Evolutionary conservation across 2,888 invertebrate genomes (phyloP), one percentile per base, ranked within the genome.

Genomic region (Neria commutata): DNA sequence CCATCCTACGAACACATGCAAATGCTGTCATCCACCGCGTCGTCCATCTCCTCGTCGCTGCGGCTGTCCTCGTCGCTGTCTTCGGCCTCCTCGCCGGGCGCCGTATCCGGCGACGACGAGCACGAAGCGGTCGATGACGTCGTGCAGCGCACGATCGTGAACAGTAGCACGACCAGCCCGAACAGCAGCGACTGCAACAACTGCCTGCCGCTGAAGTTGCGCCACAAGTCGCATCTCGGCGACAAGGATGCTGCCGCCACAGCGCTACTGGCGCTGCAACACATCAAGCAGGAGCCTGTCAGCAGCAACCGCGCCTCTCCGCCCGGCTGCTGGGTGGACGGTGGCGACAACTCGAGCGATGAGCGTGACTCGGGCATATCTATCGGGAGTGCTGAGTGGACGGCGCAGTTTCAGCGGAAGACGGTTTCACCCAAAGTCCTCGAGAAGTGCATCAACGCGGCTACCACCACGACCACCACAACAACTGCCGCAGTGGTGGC

Each of bases 321-420:
- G 11, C 90, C 92, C 0, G 90, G 92, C 0, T n/a, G n/a, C n/a
- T 92, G 92, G 90, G 93, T 93, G 79, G 77, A 78, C 54, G 63
- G 60, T 5, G 92, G 90, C 26, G 94, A 94, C 74, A 94, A 94
- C 26, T 94, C 93, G 56, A 92, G 93, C 72, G 94, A 94, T 78
- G 94, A 94, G 79, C 84, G 94, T 6, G 94, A 95, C 76, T 94
- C 94, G 0, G 94, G 94, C 5, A 94, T 94, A 68, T 94, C 94
- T 0, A 83, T 93, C 56, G 93, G 74, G 57, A 78, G 80, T 26
- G 70, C 77, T 23, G 82, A 82, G 63, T 82, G 74, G 83, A 81
- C 76, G 61, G 76, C 73, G 54, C 75, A 77, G 51, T 70, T 76
- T 49, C 79, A 80, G 46, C 69, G 75, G 11, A 79, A 79, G 53